Evolutionary conservation across 2,797 vertebrate species (phyloP), one percentile per base, ranked within the genome.

Genomic region (Lacerta agilis): DNA sequence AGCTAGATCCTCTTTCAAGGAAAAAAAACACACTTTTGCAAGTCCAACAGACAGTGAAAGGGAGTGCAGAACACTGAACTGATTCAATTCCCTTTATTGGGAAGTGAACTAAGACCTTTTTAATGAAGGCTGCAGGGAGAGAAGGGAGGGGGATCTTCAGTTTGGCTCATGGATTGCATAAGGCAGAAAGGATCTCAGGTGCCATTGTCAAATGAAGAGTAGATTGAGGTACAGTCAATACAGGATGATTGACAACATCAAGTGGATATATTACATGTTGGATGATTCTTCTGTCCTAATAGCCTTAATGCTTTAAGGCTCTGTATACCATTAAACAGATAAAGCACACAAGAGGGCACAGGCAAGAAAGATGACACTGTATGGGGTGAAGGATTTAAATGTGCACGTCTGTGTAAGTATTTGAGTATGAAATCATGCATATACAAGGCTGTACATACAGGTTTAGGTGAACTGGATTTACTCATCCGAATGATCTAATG

Each of bases 41-140:
- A 96, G 95, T 95, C 95, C 92, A 96, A 96, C 96, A 97, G 96
- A 97, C 33, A 55, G 96, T 97, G 96, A 92, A 82, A 83, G 73
- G 82, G 4, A 67, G 78, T 23, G n/a, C n/a, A 90, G 76, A 27
- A 82, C 88, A 88, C 84, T 90, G 64, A 93, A 93, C 91, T 89
- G 85, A 93, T 90, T 84, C 87, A 71, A 90, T 93, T 94, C 84
- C 80, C 85, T 92, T 95, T 87, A 58, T 55, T 89, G 86, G 83
- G 85, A 94, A 91, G 89, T 82, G 88, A 91, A 90, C 89, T 89
- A 95, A 94, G 83, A 89, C 89, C 87, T 87, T 94, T 95, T 87
- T 92, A 94, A 92, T 90, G 92, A 94, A 89, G 82, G 82, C 82
- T 91, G 78, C 72, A 90, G 90, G 41, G 79, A 0, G 13, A 3